phyloP scores from a whole-genome alignment of 2,888 invertebrate species.

The Balanococcus diminutus region DNA sequence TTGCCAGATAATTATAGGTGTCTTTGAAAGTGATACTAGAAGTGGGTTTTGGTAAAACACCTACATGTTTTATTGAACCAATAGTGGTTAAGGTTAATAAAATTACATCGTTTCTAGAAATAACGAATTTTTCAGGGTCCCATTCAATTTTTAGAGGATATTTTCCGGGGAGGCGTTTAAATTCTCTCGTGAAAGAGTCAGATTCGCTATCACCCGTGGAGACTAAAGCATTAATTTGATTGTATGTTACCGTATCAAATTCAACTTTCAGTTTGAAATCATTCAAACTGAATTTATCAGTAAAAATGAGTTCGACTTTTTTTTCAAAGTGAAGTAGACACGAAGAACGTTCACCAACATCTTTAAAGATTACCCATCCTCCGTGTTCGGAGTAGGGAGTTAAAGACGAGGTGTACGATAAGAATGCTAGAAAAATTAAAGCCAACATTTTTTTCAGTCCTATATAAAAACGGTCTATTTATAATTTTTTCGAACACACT shows the following conservation, averaged over 20 bases:
- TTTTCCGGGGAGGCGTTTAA: neutral
- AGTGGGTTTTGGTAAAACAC: neutral
- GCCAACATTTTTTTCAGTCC: too few species aligned
- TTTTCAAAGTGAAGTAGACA: neutral
- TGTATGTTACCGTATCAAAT: neutral
- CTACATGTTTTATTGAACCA: neutral
- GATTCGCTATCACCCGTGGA: neutral
- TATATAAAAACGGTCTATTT: too few species aligned
- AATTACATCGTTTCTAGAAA: neutral
- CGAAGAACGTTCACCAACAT: neutral
- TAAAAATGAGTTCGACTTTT: neutral
- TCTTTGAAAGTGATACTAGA: neutral
- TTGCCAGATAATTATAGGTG: neutral
- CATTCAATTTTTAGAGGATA: neutral
- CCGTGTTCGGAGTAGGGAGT: too few species aligned
- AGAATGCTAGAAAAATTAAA: too few species aligned
- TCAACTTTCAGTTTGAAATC: neutral
- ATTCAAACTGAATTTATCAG: neutral
- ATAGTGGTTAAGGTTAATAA: neutral
- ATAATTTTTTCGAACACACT: too few species aligned
- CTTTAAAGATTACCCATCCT: neutral
- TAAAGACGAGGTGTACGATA: too few species aligned
- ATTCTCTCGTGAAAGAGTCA: neutral
- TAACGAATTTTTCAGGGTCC: neutral
- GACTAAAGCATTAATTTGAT: neutral